These are phyloP conservation scores for Platyrinchus mystaceus DNA, from an alignment of 2,797 vertebrate species.

Conservation along the genomic window DNA sequence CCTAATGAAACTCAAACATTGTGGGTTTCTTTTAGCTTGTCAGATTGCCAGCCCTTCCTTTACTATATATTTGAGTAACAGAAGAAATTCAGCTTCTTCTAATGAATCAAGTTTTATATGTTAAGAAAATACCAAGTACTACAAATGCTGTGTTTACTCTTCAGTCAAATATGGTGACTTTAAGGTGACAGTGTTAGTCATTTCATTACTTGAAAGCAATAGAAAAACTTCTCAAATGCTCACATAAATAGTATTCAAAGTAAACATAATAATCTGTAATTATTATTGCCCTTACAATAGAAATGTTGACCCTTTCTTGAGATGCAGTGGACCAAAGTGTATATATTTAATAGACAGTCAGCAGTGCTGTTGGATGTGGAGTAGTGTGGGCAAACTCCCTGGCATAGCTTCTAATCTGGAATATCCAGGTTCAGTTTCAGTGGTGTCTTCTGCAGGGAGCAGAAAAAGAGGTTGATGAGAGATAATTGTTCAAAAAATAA, in stretches of 20 bases:
- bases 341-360: background rate
- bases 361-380: background rate
- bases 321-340: no score
- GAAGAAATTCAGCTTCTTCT: background rate
- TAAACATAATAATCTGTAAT: background rate
- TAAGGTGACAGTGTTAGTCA: background rate
- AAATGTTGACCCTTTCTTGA: background rate
- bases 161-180: background rate
- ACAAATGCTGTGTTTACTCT: background rate
- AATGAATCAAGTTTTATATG: background rate
- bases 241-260: background rate
- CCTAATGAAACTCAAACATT: background rate
- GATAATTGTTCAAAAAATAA: background rate
- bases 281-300: background rate
- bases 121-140: background rate
- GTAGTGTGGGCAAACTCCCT: background rate
- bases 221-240: background rate
- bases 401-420: fast-evolving
- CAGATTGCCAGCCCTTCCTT: background rate
- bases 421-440: background rate
- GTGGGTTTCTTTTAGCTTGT: background rate
- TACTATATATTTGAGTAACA: background rate
- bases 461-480: background rate
- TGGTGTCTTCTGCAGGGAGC: background rate
- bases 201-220: background rate